Evolutionary conservation across 2,888 invertebrate genomes (phyloP), one percentile per base, ranked within the genome.

Genomic region (Conus canariensis): DNA sequence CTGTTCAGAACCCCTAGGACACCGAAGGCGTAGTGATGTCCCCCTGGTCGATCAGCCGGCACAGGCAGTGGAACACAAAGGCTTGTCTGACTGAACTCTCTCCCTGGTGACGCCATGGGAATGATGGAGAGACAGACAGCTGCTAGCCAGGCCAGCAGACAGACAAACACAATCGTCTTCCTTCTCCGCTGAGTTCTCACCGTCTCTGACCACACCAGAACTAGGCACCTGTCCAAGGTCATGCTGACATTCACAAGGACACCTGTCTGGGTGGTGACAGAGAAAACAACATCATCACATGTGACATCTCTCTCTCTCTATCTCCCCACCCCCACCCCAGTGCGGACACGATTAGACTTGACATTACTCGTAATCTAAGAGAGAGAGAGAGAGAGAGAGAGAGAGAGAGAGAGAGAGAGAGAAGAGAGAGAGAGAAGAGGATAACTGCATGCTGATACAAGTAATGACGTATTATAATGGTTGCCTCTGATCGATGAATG

Each of bases 211-310:
- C 82, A 82, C 8, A 16, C 6, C 16, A 64, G 60, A 25, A 30
- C 30, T 4, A 19, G n/a, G 30, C 59, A 25, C 7, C 30, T 12
- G 12, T 85, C 64, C 85, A 64, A 10, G 7, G 30, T 30, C 14
- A 64, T 30, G 64, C n/a, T 10, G 19, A 30, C 14, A n/a, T 16
- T 19, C n/a, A 86, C 6, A n/a, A 85, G n/a, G 85, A 58, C 91
- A 97, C 93, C 0, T 64, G 45, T 45, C 45, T 45, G 45, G 45
- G 0, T 45, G 45, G 45, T 45, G 45, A 45, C 4, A 45, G 45
- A 4, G 45, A 45, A 45, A 45, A 45, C 45, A 45, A 3, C 45
- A 45, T 45, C 45, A 3, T 45, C 45, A 45, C 45, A 1, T 30
- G 30, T 2, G 30, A 30, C 30, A 45, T 45, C 45, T 45, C 45